Percentiles rank a stretch among this genome's conserved stretches.
phyloP scores from a whole-genome alignment of 37 sponge, comb jelly and placozoan genomes.

The Chondrosia reniformis region DNA sequence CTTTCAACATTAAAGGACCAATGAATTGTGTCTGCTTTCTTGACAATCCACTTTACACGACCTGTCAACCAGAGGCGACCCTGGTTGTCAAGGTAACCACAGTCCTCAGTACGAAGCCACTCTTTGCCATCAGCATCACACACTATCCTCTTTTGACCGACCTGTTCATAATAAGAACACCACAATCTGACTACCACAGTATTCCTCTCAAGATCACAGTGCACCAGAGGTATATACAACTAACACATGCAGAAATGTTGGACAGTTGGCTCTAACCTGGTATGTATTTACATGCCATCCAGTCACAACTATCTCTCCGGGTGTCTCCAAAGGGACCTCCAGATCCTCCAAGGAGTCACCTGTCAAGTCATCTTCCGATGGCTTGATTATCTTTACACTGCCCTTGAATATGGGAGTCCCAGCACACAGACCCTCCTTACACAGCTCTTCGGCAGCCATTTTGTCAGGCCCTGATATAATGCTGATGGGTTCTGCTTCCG shows the following conservation, averaged over 20 bases:
- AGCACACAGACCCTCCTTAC: slow-evolving; percentile 59
- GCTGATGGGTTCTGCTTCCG: slow-evolving; percentile 82
- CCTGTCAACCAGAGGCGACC: slow-evolving; percentile 86
- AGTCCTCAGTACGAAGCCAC: slow-evolving; percentile 83
- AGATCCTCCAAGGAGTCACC: slow-evolving; percentile 13
- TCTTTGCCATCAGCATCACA: slow-evolving; percentile 42
- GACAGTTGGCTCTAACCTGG: slow-evolving; percentile 63
- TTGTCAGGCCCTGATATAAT: slow-evolving; percentile 50
- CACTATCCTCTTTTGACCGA: slow-evolving; percentile 39
- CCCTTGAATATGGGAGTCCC: slow-evolving; percentile 67
- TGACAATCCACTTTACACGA: slow-evolving; percentile 79
- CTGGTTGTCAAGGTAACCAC: slow-evolving; percentile 81
- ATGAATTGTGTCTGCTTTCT: slow-evolving; percentile 33
- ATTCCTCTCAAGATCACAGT: no score
- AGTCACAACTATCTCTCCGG: slow-evolving; percentile 69
- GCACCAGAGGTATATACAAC: no score
- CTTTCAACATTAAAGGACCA: slow-evolving; percentile 82
- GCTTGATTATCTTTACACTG: slow-evolving; percentile 27
- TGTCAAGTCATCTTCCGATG: neutral
- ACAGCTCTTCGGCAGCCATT: slow-evolving; percentile 28
- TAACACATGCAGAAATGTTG: no score
- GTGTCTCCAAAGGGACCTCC: slow-evolving; percentile 36
- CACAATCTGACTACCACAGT: slow-evolving; percentile 5
- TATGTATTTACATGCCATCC: slow-evolving; percentile 90
- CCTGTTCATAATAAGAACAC: slow-evolving; percentile 23